Base-by-base conservation (phyloP, 2,797 vertebrate genomes). In the Poeciliopsis turneri region DNA sequence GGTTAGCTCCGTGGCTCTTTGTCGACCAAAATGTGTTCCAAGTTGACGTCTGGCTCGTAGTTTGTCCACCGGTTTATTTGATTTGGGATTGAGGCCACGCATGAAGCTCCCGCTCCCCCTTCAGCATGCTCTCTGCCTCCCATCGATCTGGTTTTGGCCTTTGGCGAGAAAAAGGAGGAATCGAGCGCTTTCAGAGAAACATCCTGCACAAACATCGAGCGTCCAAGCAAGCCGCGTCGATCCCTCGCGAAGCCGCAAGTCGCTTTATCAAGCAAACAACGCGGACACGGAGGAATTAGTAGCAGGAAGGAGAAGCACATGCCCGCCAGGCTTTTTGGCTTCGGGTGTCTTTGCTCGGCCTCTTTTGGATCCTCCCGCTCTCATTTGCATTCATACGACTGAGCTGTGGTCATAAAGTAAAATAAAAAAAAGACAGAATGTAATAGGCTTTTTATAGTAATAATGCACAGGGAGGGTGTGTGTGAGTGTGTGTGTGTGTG, bases 371-470 rank as follows among this genome's bases (percentile, higher is more conserved):
- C 16, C 43, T 41, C 43, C 11, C 71, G 1, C 69, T 18, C 81
- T 90, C 80, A 88, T 93, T 82, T 87, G 78, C 83, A 91, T 88
- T 86, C 81, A 79, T 59, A 46, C 2, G 9, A 80, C 75, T 3
- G 39, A 79, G 78, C 84, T 15, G 82, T 1, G 2, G 61, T 71
- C 76, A 69, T 89, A 87, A 91, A 92, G 82, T n/a, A n/a, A 57
- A 28, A 57, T 53, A 12, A 57, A 28, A 55, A 74, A 39, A 39
- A 81, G 86, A 90, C 86, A 87, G 45, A 81, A 79, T 20, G 39
- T 82, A 84, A 90, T 83, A 69, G 80, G 43, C 74, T 87, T 82
- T 88, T 87, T 78, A 23, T 59, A 90, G 83, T 77, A 82, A 91
- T 89, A 89, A 92, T 88, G 76, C 46, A 85, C 74, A 75, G 72